Evolutionary conservation across 2,888 invertebrate genomes (phyloP).

Genomic region (Lamproptera curius): DNA sequence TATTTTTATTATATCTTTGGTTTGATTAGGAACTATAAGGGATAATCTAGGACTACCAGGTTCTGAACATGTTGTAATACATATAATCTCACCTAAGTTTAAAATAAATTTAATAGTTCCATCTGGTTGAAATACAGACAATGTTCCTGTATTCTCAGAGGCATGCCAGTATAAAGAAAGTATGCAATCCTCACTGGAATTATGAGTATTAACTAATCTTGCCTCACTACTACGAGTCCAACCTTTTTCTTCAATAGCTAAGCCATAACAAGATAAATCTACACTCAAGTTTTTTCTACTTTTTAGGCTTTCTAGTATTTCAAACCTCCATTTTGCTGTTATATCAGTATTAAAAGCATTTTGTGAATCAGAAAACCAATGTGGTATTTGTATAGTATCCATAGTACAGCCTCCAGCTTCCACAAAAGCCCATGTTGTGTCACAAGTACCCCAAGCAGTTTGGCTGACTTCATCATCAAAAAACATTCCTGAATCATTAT

Average conservation of each 20-base stretch:
- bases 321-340: constrained; percentile 85
- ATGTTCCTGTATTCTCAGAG: constrained; percentile 83
- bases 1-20: constrained; percentile 80
- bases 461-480: constrained; percentile 87
- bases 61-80: constrained; percentile 87
- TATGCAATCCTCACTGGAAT: constrained; percentile 84
- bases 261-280: constrained; percentile 81
- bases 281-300: constrained; percentile 71
- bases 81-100: constrained; percentile 86
- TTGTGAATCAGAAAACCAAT: constrained; percentile 85
- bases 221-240: constrained; percentile 92
- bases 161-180: constrained; percentile 91
- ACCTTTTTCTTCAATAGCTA: constrained; percentile 90
- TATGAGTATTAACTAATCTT: constrained; percentile 77
- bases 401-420: constrained; percentile 88
- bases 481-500: constrained; percentile 88
- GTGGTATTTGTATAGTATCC: constrained; percentile 85
- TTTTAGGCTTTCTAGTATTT: constrained; percentile 84
- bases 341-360: constrained; percentile 80
- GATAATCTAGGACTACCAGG: constrained; percentile 87
- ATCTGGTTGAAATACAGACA: constrained; percentile 87
- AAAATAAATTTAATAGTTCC: constrained; percentile 86
- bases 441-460: constrained; percentile 88
- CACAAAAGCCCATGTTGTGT: constrained; percentile 89
- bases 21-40: constrained; percentile 83